These are phyloP conservation scores for Bursaphelenchus mucronatus DNA, from an alignment of 1,140 invertebrate genomes.

Conservation along the genomic window DNA sequence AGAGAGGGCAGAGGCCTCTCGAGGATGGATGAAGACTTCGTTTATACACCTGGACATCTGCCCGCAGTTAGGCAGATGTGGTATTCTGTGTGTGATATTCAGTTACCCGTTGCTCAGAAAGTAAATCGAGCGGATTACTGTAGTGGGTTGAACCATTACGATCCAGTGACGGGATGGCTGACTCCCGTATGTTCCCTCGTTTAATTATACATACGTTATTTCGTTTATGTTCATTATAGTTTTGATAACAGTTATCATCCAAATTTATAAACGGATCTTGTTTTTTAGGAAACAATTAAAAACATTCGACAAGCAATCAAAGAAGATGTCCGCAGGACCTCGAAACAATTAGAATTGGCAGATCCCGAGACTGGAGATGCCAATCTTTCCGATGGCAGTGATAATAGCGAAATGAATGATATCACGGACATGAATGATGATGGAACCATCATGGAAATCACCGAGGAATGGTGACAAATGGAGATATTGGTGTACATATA, in stretches of 20 bases:
- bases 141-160: slow-evolving; percentile 19
- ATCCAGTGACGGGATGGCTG: slow-evolving; percentile 45
- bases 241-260: background rate
- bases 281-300: slow-evolving; percentile 38
- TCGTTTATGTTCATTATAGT: slow-evolving; percentile 1
- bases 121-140: slow-evolving; percentile 28
- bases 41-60: slow-evolving; percentile 41
- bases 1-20: slow-evolving; percentile 25
- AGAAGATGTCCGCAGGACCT: slow-evolving; percentile 46
- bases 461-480: no score
- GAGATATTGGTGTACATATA: no score
- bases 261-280: background rate
- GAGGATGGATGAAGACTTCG: slow-evolving; percentile 9
- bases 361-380: no score
- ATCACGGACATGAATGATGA: no score
- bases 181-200: slow-evolving; percentile 36
- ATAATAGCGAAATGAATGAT: no score
- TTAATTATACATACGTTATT: no score
- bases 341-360: slow-evolving; percentile 16
- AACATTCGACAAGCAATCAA: slow-evolving; percentile 50
- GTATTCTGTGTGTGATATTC: slow-evolving; percentile 57
- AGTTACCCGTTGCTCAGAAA: slow-evolving; percentile 45
- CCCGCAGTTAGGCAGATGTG: slow-evolving; percentile 57
- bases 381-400: no score
- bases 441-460: no score